Conservation (phyloP, 2,113 vertebrate genomes). For the Ochotona princeps region DNA sequence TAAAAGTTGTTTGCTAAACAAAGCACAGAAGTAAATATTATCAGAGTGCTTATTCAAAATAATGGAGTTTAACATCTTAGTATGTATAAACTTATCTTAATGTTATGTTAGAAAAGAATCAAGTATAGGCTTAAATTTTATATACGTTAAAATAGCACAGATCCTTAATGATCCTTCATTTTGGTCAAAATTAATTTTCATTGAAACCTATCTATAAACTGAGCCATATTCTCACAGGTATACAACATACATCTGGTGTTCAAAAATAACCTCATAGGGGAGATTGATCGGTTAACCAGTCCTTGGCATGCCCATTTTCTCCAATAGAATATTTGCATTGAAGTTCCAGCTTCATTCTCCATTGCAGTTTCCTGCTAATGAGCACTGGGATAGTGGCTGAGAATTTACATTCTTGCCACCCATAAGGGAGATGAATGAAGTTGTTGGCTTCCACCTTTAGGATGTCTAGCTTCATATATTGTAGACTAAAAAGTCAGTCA, state of each 20-base stretch:
- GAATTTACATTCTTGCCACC: no score
- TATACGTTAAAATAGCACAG: background rate
- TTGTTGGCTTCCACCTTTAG: no score
- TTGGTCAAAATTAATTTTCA: background rate
- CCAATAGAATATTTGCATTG: no score
- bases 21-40: background rate
- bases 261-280: background rate
- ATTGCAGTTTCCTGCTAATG: no score
- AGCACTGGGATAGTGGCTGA: no score
- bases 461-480: no score
- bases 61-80: background rate
- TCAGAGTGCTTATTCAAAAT: constrained; percentile 28
- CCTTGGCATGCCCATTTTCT: no score
- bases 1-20: background rate
- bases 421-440: no score
- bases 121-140: background rate
- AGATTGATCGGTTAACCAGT: no score
- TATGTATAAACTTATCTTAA: background rate
- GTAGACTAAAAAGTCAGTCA: no score
- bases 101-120: background rate
- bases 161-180: background rate
- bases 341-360: no score
- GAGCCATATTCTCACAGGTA: background rate
- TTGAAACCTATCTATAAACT: background rate
- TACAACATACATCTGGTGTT: background rate